Evolutionary conservation across 2,888 invertebrate genomes (phyloP), one percentile per base, ranked within the genome.

Genomic region (Zhengitettix transpicula): DNA sequence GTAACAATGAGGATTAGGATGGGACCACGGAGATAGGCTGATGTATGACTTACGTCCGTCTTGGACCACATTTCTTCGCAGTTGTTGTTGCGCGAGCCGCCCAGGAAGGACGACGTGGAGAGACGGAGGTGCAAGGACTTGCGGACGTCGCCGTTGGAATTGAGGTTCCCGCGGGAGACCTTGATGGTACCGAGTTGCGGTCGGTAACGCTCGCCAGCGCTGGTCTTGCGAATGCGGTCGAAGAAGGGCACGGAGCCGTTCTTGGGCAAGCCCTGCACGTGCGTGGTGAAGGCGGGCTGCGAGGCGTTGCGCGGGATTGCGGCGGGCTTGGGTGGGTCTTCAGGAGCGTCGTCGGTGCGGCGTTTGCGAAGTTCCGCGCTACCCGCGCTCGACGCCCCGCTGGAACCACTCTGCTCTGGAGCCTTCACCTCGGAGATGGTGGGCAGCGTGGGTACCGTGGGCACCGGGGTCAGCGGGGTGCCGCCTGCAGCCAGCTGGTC

Each of bases 211-310:
- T 89, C 90, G 58, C 89, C 85, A 60, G 85, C 83, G 66, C 89
- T 89, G 53, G 89, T 87, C 72, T 90, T 90, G 57, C 89, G 79
- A 62, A 90, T 87, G 55, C 92, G 77, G 73, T 89, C 89, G 74
- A 93, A 91, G 71, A 89, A 87, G 41, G 92, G 92, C 65, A 93
- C 92, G 5, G 91, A 91, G 53, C 90, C 90, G 70, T 92, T 92
- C 74, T 91, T 91, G 60, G 91, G 90, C 68, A 82, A 71, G 10
- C 85, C 86, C 42, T 58, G 62, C 11, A 66, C 81, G 62, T 83
- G 82, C 10, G 85, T 80, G 28, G 85, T 84, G 72, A 90, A 89
- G 14, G 90, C 89, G 0, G 91, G 90, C 64, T 91, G 91, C 12
- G 89, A 90, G 64, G 89, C 89, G 74, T 91, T 91, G 64, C 91